phyloP scores from a whole-genome alignment of 2,888 invertebrate genomes.

The Macroteleia sp. region DNA sequence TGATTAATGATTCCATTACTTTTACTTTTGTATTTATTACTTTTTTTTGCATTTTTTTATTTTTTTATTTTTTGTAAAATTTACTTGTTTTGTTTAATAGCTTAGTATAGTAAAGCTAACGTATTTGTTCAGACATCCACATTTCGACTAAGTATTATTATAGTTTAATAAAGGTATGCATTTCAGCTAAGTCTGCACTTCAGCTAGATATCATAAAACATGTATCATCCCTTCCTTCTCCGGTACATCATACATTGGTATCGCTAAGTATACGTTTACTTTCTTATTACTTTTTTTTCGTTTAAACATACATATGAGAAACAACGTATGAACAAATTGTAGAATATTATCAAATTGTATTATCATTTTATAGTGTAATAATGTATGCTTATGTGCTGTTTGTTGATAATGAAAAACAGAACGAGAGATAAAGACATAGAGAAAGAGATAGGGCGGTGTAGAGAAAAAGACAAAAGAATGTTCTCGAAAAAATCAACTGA shows the following conservation, averaged over 20 bases:
- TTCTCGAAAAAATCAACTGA: conserved; percentile 55
- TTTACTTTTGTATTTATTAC: conserved; percentile 66
- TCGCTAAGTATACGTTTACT: conserved; percentile 82
- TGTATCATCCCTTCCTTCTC: conserved; percentile 82
- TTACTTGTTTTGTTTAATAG: conserved; percentile 78
- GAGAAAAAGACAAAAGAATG: conserved; percentile 39
- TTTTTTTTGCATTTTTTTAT: conserved; percentile 64
- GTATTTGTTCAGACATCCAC: conserved; percentile 84
- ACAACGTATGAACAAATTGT: conserved; percentile 78
- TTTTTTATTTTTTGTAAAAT: conserved; percentile 66
- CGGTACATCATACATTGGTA: conserved; percentile 84
- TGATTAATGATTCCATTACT: conserved; percentile 67
- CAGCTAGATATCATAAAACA: conserved; percentile 84
- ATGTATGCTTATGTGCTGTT: conserved; percentile 75
- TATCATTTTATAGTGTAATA: conserved; percentile 76
- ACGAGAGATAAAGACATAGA: conserved; percentile 33
- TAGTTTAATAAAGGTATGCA: conserved; percentile 84
- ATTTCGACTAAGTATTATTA: conserved; percentile 84
- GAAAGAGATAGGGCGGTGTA: conserved; percentile 18
- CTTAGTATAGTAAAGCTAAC: conserved; percentile 84
- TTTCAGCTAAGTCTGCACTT: conserved; percentile 84
- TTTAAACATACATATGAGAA: conserved; percentile 76
- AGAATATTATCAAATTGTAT: conserved; percentile 76
- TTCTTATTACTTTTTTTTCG: conserved; percentile 71
- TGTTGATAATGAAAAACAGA: conserved; percentile 65